phyloP scores from a whole-genome alignment of 2,797 vertebrate genomes.

The Podarcis siculus region DNA sequence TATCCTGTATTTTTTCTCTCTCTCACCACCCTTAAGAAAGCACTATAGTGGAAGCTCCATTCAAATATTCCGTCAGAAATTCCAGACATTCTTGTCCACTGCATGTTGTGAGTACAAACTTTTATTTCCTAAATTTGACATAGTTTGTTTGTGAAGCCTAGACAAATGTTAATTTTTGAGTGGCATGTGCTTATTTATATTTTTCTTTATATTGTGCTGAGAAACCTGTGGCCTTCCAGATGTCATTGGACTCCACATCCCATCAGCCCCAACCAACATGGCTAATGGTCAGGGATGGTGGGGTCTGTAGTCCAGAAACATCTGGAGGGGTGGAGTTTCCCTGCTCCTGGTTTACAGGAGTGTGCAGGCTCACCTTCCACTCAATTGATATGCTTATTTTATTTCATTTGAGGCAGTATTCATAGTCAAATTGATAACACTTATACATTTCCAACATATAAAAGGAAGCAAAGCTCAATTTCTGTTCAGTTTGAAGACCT shows the following conservation, averaged over 20 bases:
- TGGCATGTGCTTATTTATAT: not conserved
- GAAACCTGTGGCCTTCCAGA: too few relatives aligned
- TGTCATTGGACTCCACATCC: too few relatives aligned
- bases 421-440: not conserved
- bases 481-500: not conserved
- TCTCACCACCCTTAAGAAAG: not conserved
- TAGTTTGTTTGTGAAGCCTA: not conserved
- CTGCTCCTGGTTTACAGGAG: too few relatives aligned
- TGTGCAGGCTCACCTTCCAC: too few relatives aligned
- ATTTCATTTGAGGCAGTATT: not conserved
- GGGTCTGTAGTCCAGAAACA: too few relatives aligned
- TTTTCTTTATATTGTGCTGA: too few relatives aligned
- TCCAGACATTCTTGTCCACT: not conserved
- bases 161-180: not conserved
- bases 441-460: not conserved
- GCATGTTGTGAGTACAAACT: not conserved
- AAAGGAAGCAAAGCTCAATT: not conserved
- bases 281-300: too few relatives aligned
- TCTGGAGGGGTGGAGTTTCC: too few relatives aligned
- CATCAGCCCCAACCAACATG: too few relatives aligned
- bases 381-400: not conserved
- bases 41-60: not conserved
- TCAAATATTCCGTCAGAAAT: not conserved
- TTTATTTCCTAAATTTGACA: not conserved
- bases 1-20: not conserved